Percentiles rank a stretch among this genome's conserved stretches.
These are phyloP conservation scores for Cylindroiulus punctatus DNA, from an alignment of 2,888 invertebrate species.

Conservation along the genomic window DNA sequence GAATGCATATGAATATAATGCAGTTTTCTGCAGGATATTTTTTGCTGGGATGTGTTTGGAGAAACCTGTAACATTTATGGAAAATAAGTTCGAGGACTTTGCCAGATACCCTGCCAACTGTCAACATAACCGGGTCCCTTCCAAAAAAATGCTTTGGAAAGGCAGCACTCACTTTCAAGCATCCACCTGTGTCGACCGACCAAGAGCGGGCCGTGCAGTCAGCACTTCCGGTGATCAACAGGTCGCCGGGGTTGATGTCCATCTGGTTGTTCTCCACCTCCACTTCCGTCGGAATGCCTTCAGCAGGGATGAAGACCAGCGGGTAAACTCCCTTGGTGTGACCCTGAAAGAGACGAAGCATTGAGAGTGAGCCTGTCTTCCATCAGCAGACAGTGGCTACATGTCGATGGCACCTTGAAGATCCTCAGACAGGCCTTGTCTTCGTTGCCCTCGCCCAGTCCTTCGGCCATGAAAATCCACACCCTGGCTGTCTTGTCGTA, in stretches of 20 bases:
- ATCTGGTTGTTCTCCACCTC: constrained; percentile 62
- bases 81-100: too few species aligned
- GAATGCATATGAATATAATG: too few species aligned
- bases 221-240: constrained; percentile 68
- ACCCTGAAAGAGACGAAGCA: constrained; percentile 62
- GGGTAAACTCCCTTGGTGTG: constrained; percentile 69
- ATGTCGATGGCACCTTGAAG: constrained; percentile 59
- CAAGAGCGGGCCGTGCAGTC: constrained; percentile 68
- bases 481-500: constrained; percentile 65
- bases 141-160: too few species aligned
- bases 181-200: constrained; percentile 68
- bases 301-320: constrained; percentile 67
- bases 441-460: constrained; percentile 60
- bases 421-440: constrained; percentile 61
- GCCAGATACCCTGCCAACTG: too few species aligned
- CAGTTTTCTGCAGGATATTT: too few species aligned
- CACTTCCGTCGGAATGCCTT: constrained; percentile 59
- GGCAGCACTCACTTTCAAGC: constrained; percentile 60
- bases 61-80: too few species aligned
- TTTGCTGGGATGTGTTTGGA: too few species aligned
- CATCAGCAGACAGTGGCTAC: not conserved
- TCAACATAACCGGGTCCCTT: too few species aligned
- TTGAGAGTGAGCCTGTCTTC: not conserved
- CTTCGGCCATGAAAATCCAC: constrained; percentile 68
- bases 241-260: constrained; percentile 62